Evolutionary conservation across 2,888 invertebrate species (phyloP), one percentile per base, ranked within the genome.

Genomic region (Diabrotica balteata): DNA sequence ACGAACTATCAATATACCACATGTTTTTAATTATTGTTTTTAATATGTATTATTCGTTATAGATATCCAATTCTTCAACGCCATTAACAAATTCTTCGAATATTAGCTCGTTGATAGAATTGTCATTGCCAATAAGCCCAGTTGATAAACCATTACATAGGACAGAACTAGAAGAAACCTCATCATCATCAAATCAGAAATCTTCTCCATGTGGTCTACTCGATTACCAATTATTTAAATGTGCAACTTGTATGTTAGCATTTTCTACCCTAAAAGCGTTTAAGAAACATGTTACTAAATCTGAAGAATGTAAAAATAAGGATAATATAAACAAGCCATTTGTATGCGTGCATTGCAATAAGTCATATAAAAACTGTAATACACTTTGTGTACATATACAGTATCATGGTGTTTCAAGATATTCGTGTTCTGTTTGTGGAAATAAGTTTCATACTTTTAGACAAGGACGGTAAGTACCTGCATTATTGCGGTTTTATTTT

Each of bases 391-490:
- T 88, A 7, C 91, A 92, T 76, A 80, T 91, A 11, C 86, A 86
- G 71, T 78, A 82, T 4, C 92, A 92, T 71, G 89, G 89, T 0
- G 80, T 86, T 0, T 86, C 87, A 72, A 83, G 88, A 8, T 90
- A 87, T 70, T 84, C 86, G 8, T 92, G 92, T 76, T 86, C 87
- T 7, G 59, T 90, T 43, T 92, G 92, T 76, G 80, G 84, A 50
- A 77, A 73, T 55, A 82, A 80, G 69, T 81, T 79, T 59, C 75
- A 79, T 79, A 84, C 78, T 49, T 65, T 73, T 3, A 65, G 67
- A 7, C 72, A 76, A 51, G 75, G 78, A 7, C 80, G 76, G 81
- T 82, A 73, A 78, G 78, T 32, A 32, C 32, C 32, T 32, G 74
- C 47, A 46, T 9, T 32, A 32, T 32, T 32, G 4, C 4, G 3